Percentiles rank a stretch among this genome's conserved stretches.
phyloP scores from a whole-genome alignment of 1,140 invertebrate genomes.

The Drepana arcuata region DNA sequence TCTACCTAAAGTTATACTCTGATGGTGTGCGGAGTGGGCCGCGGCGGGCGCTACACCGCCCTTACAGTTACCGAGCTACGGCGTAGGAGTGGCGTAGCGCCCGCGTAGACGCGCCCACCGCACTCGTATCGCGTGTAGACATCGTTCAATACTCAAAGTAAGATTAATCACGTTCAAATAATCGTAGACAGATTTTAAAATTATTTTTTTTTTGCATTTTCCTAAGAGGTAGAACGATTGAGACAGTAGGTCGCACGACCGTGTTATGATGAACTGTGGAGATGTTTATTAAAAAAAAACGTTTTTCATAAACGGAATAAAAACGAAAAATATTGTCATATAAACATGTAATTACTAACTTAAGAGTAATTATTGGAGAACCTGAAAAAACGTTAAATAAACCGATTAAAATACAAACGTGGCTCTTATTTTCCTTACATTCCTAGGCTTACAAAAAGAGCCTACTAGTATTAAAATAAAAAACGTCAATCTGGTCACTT shows the following conservation, averaged over 20 bases:
- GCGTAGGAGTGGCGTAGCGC: constrained; percentile 10
- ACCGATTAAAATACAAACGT: constrained; percentile 62
- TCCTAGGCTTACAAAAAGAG: too few relatives aligned
- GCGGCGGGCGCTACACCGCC: constrained; percentile 13
- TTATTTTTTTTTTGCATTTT: constrained; percentile 71
- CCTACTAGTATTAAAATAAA: constrained; percentile 21
- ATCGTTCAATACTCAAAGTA: constrained; percentile 59
- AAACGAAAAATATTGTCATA: constrained; percentile 69
- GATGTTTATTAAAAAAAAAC: constrained; percentile 70
- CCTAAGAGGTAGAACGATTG: constrained; percentile 69
- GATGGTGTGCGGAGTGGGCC: constrained; percentile 24
- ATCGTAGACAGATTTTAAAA: constrained; percentile 66
- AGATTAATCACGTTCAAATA: constrained; percentile 64
- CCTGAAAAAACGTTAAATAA: constrained; percentile 68
- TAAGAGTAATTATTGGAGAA: constrained; percentile 70
- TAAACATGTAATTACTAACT: constrained; percentile 71
- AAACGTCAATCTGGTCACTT: constrained; percentile 19
- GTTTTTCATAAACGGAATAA: constrained; percentile 69
- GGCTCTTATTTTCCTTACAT: constrained; percentile 40
- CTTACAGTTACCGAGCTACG: constrained; percentile 7
- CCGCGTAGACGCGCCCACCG: constrained; percentile 12
- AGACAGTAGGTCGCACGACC: constrained; percentile 67
- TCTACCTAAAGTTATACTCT: constrained; percentile 43
- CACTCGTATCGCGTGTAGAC: constrained; percentile 30
- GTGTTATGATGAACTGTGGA: constrained; percentile 68